Conservation (phyloP, 2,888 invertebrate species). For the Pachliopta kotzebuea region DNA sequence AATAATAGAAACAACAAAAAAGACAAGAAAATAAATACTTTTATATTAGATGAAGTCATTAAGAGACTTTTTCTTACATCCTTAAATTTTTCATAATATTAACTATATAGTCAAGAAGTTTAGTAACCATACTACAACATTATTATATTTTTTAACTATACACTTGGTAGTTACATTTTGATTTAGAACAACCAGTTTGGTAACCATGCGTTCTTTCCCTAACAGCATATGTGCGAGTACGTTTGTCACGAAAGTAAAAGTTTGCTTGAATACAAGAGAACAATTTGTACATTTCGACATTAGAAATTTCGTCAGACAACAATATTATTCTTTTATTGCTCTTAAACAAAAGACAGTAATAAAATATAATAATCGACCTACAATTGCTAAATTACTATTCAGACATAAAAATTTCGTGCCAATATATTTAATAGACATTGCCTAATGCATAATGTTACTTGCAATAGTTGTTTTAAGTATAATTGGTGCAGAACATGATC, state of each 20-base stretch:
- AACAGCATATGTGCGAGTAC: slow-evolving; percentile 1
- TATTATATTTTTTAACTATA: too few species aligned
- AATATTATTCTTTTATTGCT: slow-evolving; percentile 16
- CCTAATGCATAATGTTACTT: slow-evolving; percentile 33
- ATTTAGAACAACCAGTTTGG: neutral
- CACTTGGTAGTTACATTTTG: neutral
- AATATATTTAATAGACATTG: slow-evolving; percentile 33
- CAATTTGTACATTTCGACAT: slow-evolving; percentile 17
- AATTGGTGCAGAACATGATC: slow-evolving; percentile 68
- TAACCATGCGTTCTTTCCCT: neutral
- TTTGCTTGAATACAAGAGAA: slow-evolving; percentile 10
- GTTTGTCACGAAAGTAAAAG: slow-evolving; percentile 4
- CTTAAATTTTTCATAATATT: too few species aligned
- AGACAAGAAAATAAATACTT: too few species aligned
- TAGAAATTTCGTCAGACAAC: slow-evolving; percentile 1
- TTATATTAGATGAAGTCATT: too few species aligned
- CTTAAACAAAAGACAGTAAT: slow-evolving; percentile 28
- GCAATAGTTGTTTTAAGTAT: slow-evolving; percentile 40
- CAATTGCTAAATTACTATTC: slow-evolving; percentile 8
- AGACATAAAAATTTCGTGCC: slow-evolving; percentile 22
- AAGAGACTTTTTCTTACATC: too few species aligned
- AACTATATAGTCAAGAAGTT: too few species aligned
- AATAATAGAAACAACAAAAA: too few species aligned
- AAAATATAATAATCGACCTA: slow-evolving; percentile 25
- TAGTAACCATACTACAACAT: too few species aligned